Conservation (phyloP, 1,140 invertebrate genomes). For the Cotesia typhae region DNA sequence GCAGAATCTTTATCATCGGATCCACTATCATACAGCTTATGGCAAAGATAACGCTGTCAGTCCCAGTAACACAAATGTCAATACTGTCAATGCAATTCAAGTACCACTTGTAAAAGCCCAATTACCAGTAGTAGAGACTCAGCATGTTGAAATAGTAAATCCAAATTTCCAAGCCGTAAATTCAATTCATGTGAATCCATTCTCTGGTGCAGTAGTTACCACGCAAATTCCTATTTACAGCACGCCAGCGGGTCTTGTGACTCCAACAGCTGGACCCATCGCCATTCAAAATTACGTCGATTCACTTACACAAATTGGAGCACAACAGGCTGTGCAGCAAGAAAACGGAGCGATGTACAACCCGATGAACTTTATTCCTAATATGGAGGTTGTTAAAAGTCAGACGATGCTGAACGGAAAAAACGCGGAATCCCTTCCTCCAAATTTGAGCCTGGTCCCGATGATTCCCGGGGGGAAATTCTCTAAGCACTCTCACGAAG, state of each 20-base stretch:
- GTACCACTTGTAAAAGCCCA: slow-evolving; percentile 47
- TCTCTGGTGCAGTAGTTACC: slow-evolving; percentile 53
- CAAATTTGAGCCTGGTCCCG: slow-evolving; percentile 55
- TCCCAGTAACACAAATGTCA: slow-evolving; percentile 47
- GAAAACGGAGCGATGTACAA: slow-evolving; percentile 49
- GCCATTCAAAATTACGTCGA: slow-evolving; percentile 51
- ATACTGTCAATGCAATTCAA: slow-evolving; percentile 45
- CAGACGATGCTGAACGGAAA: slow-evolving; percentile 57
- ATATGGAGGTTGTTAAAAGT: slow-evolving; percentile 55
- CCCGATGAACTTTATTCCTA: slow-evolving; percentile 62
- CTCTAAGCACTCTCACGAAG: slow-evolving; percentile 49
- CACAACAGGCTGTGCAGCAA: slow-evolving; percentile 41
- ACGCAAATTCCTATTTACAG: slow-evolving; percentile 60
- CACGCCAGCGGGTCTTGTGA: slow-evolving; percentile 48
- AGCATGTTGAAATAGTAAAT: slow-evolving; percentile 61
- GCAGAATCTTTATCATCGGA: slow-evolving; percentile 32
- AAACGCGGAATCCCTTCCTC: slow-evolving; percentile 45
- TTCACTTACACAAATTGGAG: slow-evolving; percentile 52
- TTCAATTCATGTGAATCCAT: slow-evolving; percentile 49
- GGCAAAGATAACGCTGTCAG: slow-evolving; percentile 48
- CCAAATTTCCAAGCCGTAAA: slow-evolving; percentile 50
- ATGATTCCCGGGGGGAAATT: slow-evolving; percentile 58
- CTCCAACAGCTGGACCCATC: slow-evolving; percentile 42
- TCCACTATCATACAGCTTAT: slow-evolving; percentile 39
- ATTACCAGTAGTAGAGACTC: slow-evolving; percentile 53